Evolutionary conservation across 2,888 invertebrate species (phyloP), one percentile per base, ranked within the genome.

Genomic region (Entomobrya proxima): DNA sequence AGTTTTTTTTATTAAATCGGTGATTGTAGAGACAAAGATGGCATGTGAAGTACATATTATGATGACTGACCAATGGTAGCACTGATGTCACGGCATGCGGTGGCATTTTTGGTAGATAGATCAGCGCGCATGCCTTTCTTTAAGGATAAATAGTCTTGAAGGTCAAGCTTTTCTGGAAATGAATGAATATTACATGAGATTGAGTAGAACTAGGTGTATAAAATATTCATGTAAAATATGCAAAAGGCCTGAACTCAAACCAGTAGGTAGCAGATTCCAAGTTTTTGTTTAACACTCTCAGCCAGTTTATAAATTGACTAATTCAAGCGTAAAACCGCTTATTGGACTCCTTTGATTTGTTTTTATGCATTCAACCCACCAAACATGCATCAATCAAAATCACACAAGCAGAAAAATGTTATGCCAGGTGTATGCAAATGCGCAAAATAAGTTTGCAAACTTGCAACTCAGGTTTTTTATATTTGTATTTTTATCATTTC

Each of bases 401-500:
- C 55, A 3, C 18, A 32, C 64, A 64, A 32, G 64, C 64, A 64
- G 32, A 47, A 72, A 72, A 72, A 72, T 72, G 72, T 47, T 30
- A 47, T 27, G 72, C 72, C 72, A 72, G 72, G 47, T 72, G 72
- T 69, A 69, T 47, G 47, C 15, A 30, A 18, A 4, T 30, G 15
- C 24, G 58, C 21, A 11, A 40, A 7, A 40, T 40, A 13, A 9
- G 9, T 67, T 24, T 13, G 67, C 24, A 67, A 72, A 72, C 24
- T 72, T 72, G 72, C 9, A 47, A 47, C 30, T 72, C 72, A 47
- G 47, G 72, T 72, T 72, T 72, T 72, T 72, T 32, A 47, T 32
- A 32, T 32, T n/a, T 37, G 11, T 55, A 3, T 72, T 47, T 15
- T 40, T 40, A 11, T 40, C 44, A 40, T 40, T 11, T 40, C 44